These are phyloP conservation scores for Pitta sordida DNA, from an alignment of 2,113 vertebrate genomes.

Conservation along the genomic window DNA sequence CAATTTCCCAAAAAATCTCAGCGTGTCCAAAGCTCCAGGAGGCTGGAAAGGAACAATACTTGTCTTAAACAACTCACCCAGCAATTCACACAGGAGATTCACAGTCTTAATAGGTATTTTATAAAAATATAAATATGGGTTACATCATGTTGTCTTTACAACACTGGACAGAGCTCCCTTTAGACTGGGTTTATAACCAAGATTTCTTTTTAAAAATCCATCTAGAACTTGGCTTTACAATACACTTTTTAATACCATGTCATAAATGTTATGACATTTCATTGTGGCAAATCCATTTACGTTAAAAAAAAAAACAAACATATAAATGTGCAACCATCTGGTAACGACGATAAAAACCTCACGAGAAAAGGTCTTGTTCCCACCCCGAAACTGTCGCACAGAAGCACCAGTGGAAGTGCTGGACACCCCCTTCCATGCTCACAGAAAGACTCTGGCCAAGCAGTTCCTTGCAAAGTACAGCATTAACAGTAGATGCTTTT, in stretches of 20 bases:
- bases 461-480: slow-evolving; percentile 8
- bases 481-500: not conserved
- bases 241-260: slow-evolving; percentile 80
- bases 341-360: slow-evolving; percentile 78
- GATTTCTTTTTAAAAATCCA: slow-evolving; percentile 75
- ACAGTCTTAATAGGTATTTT: slow-evolving; percentile 79
- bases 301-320: slow-evolving; percentile 49
- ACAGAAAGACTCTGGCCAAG: slow-evolving; percentile 9
- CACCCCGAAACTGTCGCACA: slow-evolving; percentile 54
- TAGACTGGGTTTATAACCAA: slow-evolving; percentile 78
- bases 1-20: slow-evolving; percentile 44
- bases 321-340: slow-evolving; percentile 81
- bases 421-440: slow-evolving; percentile 10
- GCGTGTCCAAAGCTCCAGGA: slow-evolving; percentile 29
- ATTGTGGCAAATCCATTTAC: slow-evolving; percentile 77
- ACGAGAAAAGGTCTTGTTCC: slow-evolving; percentile 81
- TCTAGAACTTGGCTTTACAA: slow-evolving; percentile 88
- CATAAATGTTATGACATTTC: slow-evolving; percentile 99
- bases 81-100: slow-evolving; percentile 78
- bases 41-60: slow-evolving; percentile 48
- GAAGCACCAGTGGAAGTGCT: slow-evolving; percentile 42
- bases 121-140: slow-evolving; percentile 83
- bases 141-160: slow-evolving; percentile 77
- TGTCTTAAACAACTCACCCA: slow-evolving; percentile 67
- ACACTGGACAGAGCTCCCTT: slow-evolving; percentile 75